Base-by-base conservation (phyloP, 2,113 vertebrate species). In the Lampris incognitus region DNA sequence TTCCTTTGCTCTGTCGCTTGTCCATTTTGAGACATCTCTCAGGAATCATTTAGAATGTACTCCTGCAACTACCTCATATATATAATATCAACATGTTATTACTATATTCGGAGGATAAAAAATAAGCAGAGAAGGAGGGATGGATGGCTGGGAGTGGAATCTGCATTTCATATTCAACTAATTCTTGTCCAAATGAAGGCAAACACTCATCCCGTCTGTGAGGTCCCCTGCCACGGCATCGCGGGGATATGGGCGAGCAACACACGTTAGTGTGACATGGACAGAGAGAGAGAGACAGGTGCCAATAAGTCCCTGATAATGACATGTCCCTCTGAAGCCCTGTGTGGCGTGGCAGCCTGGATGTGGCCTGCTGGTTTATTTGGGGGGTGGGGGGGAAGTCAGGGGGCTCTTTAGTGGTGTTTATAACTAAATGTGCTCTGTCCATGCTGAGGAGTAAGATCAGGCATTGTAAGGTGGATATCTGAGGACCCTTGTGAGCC, bases 221-320 rank as follows among this genome's bases (percentile, higher is more conserved):
- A 40, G 80, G 52, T 72, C 38, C 69, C 44, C 5, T 60, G 24
- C 61, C 67, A 62, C 48, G 58, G 41, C 50, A 5, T 7, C 24
- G 41, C 42, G 66, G 61, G 63, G 66, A 49, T 36, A 7, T 52
- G 68, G 56, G 65, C 74, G 50, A 54, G 54, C 59, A 52, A 50
- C 71, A 83, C 83, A 81, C 69, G 77, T 86, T 81, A 80, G 56
- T 54, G 44, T 83, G 85, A 83, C 81, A 81, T 61, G 67, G 56
- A 73, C 64, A 37, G 63, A 50, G 63, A 65, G 44, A 37, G 44
- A 67, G 64, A 50, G 63, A 64, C 61, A 77, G 37, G 55, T 36
- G 39, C 39, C 38, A 46, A 56, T 69, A 41, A 54, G 66, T 80
- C 69, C 44, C 68, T 69, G 46, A 46, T 86, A 80, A 86, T 68